Evolutionary conservation across 53 echinoderm and acorn worm species (phyloP).

Genomic region (Holothuria leucospilota): DNA sequence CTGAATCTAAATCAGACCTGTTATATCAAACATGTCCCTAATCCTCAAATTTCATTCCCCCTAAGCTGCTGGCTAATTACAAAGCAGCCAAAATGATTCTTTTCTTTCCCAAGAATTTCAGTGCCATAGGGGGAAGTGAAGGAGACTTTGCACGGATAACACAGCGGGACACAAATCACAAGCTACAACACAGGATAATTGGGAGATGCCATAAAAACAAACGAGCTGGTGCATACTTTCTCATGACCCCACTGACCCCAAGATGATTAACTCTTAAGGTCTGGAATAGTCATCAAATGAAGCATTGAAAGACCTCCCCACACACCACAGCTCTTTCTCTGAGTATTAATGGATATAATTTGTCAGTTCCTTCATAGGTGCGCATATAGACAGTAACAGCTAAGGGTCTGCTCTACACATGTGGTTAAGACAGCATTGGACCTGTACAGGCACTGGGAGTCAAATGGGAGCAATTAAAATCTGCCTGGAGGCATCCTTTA

Average conservation of each 20-base stretch:
- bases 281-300: constrained; percentile 76
- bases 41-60: constrained; percentile 54
- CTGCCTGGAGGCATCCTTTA: constrained; percentile 41
- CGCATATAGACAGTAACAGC: neutral
- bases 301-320: constrained; percentile 47
- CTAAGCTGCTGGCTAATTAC: constrained; percentile 54
- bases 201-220: constrained; percentile 76
- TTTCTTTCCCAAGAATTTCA: constrained; percentile 51
- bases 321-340: constrained; percentile 10
- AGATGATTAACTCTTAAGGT: constrained; percentile 69
- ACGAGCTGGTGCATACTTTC: constrained; percentile 68
- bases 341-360: constrained; percentile 54
- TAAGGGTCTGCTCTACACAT: constrained; percentile 17
- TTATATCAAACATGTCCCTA: constrained; percentile 51
- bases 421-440: constrained; percentile 16
- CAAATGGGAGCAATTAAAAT: constrained; percentile 49
- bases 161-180: constrained; percentile 42
- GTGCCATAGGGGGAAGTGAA: constrained; percentile 47
- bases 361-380: constrained; percentile 47
- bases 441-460: neutral
- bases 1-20: constrained; percentile 12
- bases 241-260: constrained; percentile 71
- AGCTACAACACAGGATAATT: constrained; percentile 54
- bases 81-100: constrained; percentile 55
- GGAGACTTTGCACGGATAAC: constrained; percentile 49